Conservation (phyloP, 2,113 vertebrate genomes). For the Aleadryas rufinucha region DNA sequence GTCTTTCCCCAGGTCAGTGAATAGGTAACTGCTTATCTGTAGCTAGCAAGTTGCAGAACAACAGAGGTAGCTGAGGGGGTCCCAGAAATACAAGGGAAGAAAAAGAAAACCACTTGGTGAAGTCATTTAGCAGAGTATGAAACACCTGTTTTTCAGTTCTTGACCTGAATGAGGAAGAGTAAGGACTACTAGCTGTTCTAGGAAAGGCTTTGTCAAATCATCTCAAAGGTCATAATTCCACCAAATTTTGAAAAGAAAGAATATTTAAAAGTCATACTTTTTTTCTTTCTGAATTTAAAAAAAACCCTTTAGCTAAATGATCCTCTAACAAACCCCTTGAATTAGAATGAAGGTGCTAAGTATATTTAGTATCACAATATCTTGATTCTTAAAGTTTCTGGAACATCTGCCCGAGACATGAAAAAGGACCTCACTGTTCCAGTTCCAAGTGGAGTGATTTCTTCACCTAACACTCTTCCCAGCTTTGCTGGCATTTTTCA, state of each 20-base stretch:
- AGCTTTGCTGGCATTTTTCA: not conserved
- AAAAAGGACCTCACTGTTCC: not conserved
- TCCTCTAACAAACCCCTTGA: not conserved
- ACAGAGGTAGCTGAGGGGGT: not conserved
- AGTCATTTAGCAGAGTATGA: not conserved
- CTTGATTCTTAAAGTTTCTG: not conserved
- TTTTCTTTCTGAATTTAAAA: not conserved
- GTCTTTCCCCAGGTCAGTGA: not conserved
- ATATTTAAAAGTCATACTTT: not conserved
- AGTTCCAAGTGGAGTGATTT: not conserved
- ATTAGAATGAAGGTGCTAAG: not conserved
- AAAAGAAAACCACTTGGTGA: not conserved
- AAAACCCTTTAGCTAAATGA: rapidly evolving
- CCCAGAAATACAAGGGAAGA: not conserved
- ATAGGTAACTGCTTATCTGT: not conserved
- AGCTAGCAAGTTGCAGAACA: not conserved
- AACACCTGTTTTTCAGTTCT: not conserved
- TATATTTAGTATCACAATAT: not conserved
- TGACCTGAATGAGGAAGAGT: not conserved
- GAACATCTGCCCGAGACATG: not conserved
- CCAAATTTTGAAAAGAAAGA: not conserved
- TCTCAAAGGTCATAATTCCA: not conserved
- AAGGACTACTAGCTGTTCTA: not conserved
- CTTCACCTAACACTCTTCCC: not conserved
- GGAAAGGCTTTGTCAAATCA: not conserved